These are phyloP conservation scores for Hafferia zeledoni DNA, from an alignment of 2,797 vertebrate species.

Conservation along the genomic window DNA sequence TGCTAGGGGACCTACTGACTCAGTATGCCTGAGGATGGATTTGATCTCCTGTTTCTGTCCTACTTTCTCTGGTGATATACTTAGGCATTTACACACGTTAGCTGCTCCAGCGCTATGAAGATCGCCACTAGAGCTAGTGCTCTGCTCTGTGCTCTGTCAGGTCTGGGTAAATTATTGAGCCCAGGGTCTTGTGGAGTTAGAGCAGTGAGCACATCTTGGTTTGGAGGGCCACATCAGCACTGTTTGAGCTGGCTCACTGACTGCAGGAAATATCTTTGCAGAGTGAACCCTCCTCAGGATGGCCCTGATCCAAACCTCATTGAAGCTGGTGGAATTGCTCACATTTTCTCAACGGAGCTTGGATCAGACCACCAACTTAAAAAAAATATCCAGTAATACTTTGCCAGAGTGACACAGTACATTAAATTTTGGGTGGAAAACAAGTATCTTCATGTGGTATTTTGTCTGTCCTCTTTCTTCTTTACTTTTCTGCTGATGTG, in stretches of 20 bases:
- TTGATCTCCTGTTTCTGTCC: not conserved
- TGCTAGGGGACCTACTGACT: not conserved
- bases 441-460: not conserved
- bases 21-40: not conserved
- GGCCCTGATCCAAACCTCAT: not conserved
- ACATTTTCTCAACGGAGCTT: not conserved
- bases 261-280: conserved; percentile 48
- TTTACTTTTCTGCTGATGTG: not conserved
- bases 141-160: not conserved
- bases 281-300: conserved; percentile 10
- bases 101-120: not conserved
- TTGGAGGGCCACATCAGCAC: conserved; percentile 29
- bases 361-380: not conserved
- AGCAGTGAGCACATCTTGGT: not conserved
- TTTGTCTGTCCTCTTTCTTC: not conserved
- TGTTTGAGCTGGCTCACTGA: conserved; percentile 18
- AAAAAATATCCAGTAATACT: not conserved
- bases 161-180: not conserved
- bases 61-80: not conserved
- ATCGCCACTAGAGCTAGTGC: not conserved
- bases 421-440: conserved; percentile 3
- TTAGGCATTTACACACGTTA: fast-evolving
- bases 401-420: not conserved
- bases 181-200: not conserved
- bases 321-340: conserved; percentile 22